Percentiles rank a stretch among this genome's conserved stretches.
Evolutionary conservation across 2,888 invertebrate genomes (phyloP).

Genomic region (Tetranychus truncatus): DNA sequence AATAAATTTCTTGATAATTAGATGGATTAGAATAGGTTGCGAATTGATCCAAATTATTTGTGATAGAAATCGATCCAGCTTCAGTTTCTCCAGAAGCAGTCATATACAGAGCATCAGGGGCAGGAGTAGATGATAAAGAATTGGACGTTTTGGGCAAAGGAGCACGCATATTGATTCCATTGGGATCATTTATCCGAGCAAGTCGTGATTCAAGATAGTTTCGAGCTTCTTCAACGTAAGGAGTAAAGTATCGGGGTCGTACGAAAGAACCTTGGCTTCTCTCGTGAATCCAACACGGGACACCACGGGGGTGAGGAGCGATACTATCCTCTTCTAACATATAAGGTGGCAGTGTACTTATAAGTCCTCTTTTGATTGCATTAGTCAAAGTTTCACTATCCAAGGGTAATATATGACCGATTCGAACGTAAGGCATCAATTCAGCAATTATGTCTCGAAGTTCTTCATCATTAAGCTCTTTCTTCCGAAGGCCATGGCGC

Average conservation of each 20-base stretch:
- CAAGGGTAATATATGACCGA: conserved; percentile 72
- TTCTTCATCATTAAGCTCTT: conserved; percentile 63
- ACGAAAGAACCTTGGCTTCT: conserved; percentile 24
- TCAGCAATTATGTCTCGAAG: conserved; percentile 64
- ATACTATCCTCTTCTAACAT: conserved; percentile 54
- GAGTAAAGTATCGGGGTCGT: conserved; percentile 71
- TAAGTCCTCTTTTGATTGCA: conserved; percentile 49
- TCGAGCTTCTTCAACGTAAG: conserved; percentile 85
- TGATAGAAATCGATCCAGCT: background rate
- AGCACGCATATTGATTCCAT: background rate
- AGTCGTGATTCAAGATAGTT: conserved; percentile 23
- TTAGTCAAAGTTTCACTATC: conserved; percentile 50
- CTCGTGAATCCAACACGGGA: conserved; percentile 26
- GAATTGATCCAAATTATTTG: background rate
- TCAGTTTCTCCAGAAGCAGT: conserved; percentile 33
- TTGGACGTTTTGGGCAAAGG: background rate
- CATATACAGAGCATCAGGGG: conserved; percentile 88
- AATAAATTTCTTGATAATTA: background rate
- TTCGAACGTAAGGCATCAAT: conserved; percentile 60
- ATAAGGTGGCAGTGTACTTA: conserved; percentile 62
- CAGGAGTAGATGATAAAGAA: conserved; percentile 31
- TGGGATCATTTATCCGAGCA: conserved; percentile 14
- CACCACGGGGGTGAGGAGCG: conserved; percentile 21
- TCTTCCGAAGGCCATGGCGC: conserved; percentile 60
- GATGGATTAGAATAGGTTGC: background rate